A percentile compares a stretch with the other conserved stretches of the same genome.
Evolutionary conservation across 2,888 invertebrate species (phyloP).

Genomic region (Xanthorhoe spadicearia): DNA sequence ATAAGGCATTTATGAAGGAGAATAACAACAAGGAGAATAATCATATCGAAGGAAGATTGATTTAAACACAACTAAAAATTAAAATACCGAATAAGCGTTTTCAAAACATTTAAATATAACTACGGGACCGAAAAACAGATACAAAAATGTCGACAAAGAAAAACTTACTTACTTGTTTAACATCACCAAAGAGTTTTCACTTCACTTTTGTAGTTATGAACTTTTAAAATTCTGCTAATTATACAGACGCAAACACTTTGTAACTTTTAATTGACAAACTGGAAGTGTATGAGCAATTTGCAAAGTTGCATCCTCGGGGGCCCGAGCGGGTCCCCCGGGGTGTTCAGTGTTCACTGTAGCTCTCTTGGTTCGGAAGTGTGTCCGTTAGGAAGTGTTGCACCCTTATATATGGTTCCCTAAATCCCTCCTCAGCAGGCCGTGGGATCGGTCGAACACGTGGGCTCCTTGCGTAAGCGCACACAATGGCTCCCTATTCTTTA

Average conservation of each 20-base stretch:
- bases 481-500: slow-evolving; percentile 77
- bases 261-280: slow-evolving; percentile 64
- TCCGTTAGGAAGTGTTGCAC: slow-evolving; percentile 50
- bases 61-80: neutral
- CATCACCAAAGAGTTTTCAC: slow-evolving; percentile 42
- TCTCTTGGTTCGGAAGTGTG: slow-evolving; percentile 68
- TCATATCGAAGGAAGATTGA: neutral
- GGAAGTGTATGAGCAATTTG: slow-evolving; percentile 42
- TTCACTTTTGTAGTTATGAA: slow-evolving; percentile 30
- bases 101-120: neutral
- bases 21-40: too few relatives aligned
- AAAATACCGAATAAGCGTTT: neutral
- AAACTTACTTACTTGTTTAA: slow-evolving; percentile 51
- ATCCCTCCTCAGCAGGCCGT: slow-evolving; percentile 70
- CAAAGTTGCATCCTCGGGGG: slow-evolving; percentile 59
- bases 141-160: slow-evolving; percentile 10
- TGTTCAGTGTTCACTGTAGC: slow-evolving; percentile 63
- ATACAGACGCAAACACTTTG: slow-evolving; percentile 55
- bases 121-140: neutral
- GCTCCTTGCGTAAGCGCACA: slow-evolving; percentile 77
- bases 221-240: slow-evolving; percentile 52
- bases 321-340: slow-evolving; percentile 66
- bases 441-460: slow-evolving; percentile 79
- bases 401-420: slow-evolving; percentile 72
- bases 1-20: too few relatives aligned